Evolutionary conservation across 2,888 invertebrate species (phyloP).

Genomic region (Lithophane socia): DNA sequence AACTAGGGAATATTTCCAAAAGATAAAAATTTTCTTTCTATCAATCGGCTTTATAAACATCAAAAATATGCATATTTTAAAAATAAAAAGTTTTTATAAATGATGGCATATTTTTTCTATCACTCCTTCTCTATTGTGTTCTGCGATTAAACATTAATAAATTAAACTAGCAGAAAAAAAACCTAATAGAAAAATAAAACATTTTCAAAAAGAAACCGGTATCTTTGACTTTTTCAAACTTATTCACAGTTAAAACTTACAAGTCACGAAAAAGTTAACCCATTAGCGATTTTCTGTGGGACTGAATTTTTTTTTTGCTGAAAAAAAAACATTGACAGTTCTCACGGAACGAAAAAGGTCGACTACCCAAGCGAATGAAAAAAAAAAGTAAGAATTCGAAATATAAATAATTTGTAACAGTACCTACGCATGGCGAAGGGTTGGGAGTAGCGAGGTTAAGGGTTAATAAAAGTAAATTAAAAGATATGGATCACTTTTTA

Average conservation of each 20-base stretch:
- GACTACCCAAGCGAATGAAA: slow-evolving; percentile 58
- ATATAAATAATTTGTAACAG: slow-evolving; percentile 58
- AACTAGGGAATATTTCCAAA: not conserved
- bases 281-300: slow-evolving; percentile 61
- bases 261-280: slow-evolving; percentile 59
- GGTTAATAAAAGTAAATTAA: slow-evolving; percentile 56
- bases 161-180: not conserved
- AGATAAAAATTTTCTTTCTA: no score
- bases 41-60: not conserved
- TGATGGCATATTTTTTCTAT: slow-evolving; percentile 31
- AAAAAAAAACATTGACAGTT: slow-evolving; percentile 60
- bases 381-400: slow-evolving; percentile 43
- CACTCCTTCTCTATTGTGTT: slow-evolving; percentile 11
- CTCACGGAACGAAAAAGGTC: slow-evolving; percentile 68
- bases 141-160: slow-evolving; percentile 4
- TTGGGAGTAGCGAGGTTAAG: slow-evolving; percentile 19
- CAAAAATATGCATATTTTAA: slow-evolving; percentile 7
- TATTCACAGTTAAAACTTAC: slow-evolving; percentile 45
- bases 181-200: not conserved
- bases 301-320: slow-evolving; percentile 43
- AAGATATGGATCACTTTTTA: slow-evolving; percentile 55
- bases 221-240: slow-evolving; percentile 14
- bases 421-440: slow-evolving; percentile 46
- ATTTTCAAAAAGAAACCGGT: not conserved
- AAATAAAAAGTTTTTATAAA: not conserved